Evolutionary conservation across 2,888 invertebrate genomes (phyloP).

Genomic region (Luperina testacea): DNA sequence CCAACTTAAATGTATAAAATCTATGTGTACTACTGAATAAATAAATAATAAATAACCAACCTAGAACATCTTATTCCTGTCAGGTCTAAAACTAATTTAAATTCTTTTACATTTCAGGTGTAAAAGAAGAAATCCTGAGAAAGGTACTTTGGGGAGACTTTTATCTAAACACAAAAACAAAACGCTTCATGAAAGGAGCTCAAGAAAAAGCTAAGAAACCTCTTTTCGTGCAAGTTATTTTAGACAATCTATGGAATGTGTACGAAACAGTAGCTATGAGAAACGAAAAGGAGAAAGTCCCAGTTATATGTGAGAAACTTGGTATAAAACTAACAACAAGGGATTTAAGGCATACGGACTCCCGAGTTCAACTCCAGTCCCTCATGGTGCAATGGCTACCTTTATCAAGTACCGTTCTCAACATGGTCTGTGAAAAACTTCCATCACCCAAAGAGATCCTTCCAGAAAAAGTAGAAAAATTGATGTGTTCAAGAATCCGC

Average conservation of each 20-base stretch:
- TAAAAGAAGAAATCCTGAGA: conserved; percentile 93
- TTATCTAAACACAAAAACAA: conserved; percentile 95
- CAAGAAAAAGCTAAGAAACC: conserved; percentile 98
- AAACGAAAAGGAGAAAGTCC: conserved; percentile 93
- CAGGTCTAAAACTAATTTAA: background rate
- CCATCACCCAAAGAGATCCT: conserved; percentile 94
- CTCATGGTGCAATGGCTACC: conserved; percentile 97
- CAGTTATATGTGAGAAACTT: conserved; percentile 93
- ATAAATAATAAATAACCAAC: background rate
- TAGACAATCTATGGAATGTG: conserved; percentile 97
- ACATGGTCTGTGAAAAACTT: conserved; percentile 94
- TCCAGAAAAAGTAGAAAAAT: conserved; percentile 94
- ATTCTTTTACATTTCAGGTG: conserved; percentile 83
- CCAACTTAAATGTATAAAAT: too few relatives aligned
- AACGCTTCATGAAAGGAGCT: conserved; percentile 96
- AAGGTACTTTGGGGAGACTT: conserved; percentile 98
- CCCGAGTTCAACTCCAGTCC: conserved; percentile 94
- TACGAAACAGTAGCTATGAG: conserved; percentile 95
- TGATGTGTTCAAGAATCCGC: conserved; percentile 93
- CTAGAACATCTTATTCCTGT: background rate
- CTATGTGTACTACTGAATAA: too few relatives aligned
- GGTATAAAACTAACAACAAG: conserved; percentile 93
- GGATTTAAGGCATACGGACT: conserved; percentile 95
- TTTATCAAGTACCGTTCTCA: conserved; percentile 94
- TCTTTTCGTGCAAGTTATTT: conserved; percentile 96